Conservation (phyloP, 2,797 vertebrate genomes). For the Triplophysa bombifrons region DNA sequence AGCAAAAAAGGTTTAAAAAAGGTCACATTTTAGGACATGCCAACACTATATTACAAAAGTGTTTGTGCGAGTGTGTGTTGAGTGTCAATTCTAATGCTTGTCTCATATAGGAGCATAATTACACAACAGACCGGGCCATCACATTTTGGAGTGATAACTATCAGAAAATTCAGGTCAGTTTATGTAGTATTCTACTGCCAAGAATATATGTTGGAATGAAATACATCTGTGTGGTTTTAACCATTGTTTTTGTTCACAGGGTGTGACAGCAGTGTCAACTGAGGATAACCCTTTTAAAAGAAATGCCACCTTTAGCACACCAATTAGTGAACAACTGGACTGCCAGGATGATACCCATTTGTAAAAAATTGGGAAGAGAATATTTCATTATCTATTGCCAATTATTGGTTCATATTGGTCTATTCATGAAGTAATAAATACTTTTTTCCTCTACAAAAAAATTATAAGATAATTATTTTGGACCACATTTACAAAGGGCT, state of each 20-base stretch:
- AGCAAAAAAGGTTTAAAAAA: too few relatives aligned
- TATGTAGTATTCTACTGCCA: background rate
- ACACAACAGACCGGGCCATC: slow-evolving; percentile 70
- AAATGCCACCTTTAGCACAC: slow-evolving; percentile 73
- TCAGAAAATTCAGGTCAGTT: slow-evolving; percentile 68
- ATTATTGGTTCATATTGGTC: background rate
- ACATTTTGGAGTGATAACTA: slow-evolving; percentile 78
- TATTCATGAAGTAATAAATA: background rate
- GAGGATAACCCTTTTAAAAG: slow-evolving; percentile 69
- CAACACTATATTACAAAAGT: too few relatives aligned
- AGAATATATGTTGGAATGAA: background rate
- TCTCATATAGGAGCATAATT: slow-evolving; percentile 67
- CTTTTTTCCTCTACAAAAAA: too few relatives aligned
- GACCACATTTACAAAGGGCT: too few relatives aligned
- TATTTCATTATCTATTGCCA: background rate
- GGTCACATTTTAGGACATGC: too few relatives aligned
- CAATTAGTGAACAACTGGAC: slow-evolving; percentile 67
- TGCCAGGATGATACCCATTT: slow-evolving; percentile 59
- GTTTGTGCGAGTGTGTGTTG: background rate
- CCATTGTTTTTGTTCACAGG: slow-evolving; percentile 63
- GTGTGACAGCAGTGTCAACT: slow-evolving; percentile 59
- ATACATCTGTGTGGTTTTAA: background rate
- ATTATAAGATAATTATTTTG: too few relatives aligned
- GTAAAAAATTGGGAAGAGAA: background rate
- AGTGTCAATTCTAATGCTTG: background rate